phyloP scores from a whole-genome alignment of 2,113 vertebrate genomes.

The Gyps fulvus region DNA sequence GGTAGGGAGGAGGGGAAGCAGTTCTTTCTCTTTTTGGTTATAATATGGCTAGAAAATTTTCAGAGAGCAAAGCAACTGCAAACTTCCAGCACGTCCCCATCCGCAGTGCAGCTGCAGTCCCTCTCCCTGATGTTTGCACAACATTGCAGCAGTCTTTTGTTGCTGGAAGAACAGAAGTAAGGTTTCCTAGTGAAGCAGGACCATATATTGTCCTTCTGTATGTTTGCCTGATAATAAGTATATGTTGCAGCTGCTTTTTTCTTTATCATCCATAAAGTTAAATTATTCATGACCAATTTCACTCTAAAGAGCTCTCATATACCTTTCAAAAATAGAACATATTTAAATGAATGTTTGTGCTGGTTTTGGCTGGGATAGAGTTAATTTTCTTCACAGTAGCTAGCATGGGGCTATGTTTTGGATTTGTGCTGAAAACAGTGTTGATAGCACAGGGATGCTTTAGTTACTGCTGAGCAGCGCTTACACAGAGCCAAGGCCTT shows the following conservation, averaged over 20 bases:
- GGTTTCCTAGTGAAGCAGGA: not conserved
- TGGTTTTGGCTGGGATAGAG: no score
- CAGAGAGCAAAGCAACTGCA: not conserved
- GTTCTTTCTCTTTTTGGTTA: not conserved
- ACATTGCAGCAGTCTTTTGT: not conserved
- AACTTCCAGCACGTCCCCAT: not conserved
- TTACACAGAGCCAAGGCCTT: no score
- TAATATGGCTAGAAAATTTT: not conserved
- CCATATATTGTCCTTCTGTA: not conserved
- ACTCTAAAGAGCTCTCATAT: not conserved
- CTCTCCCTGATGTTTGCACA: not conserved
- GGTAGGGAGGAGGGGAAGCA: not conserved
- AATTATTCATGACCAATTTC: constrained; percentile 20
- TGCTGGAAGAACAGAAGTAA: not conserved
- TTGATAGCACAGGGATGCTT: no score
- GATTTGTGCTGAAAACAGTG: no score
- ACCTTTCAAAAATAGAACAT: not conserved
- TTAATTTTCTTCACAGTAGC: no score
- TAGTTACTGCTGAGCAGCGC: no score
- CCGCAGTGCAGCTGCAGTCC: not conserved
- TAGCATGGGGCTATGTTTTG: no score
- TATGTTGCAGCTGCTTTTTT: not conserved
- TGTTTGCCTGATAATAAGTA: not conserved
- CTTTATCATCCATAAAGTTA: not conserved
- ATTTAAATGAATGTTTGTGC: not conserved